Base-by-base conservation (phyloP, 2,888 invertebrate species). In the Orchestes rusci region DNA sequence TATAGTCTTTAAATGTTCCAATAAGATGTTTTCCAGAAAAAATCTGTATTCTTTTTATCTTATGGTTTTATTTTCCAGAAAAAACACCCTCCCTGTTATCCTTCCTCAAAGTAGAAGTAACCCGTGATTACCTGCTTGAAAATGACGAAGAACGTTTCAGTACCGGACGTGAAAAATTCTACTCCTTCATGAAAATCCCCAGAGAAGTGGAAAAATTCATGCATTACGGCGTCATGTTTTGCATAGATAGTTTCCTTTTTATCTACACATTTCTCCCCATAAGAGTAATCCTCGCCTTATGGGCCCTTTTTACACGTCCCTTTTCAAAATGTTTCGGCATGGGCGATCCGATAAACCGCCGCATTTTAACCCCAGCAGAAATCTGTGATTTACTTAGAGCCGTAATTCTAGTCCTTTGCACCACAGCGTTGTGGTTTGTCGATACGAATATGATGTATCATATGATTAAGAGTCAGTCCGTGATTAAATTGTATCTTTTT, bases 381-480 rank as follows among this genome's bases (percentile, higher is more conserved):
- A 87, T 91, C 52, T 97, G 97, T 73, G 99, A 99, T 75, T 72
- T 97, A 43, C 71, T 99, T 10, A 96, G 96, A 71, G 91, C 91
- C n/a, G 75, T 84, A 38, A 86, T 94, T 50, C 76, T 96, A 62
- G 70, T 94, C 52, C 70, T 84, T 27, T 86, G 90, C 60, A 86
- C 87, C 62, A 76, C 84, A 57, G 69, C 87, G 45, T 88, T 96
- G 77, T 83, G 88, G 61, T 87, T 89, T 60, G 84, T 99, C 52
- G 99, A 99, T 66, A 95, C 94, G 29, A 96, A 95, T 56, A 90
- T 97, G 76, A 84, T 97, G 75, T 99, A 99, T 70, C 97, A 99
- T 68, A 75, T 96, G 59, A 88, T 92, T 33, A 92, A 92, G 66
- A 95, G 95, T 60, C 99, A 99, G 65, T 95, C 96, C 54, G 94